Conservation (phyloP, 1,140 invertebrate genomes). For the Pogonomyrmex californicus region DNA sequence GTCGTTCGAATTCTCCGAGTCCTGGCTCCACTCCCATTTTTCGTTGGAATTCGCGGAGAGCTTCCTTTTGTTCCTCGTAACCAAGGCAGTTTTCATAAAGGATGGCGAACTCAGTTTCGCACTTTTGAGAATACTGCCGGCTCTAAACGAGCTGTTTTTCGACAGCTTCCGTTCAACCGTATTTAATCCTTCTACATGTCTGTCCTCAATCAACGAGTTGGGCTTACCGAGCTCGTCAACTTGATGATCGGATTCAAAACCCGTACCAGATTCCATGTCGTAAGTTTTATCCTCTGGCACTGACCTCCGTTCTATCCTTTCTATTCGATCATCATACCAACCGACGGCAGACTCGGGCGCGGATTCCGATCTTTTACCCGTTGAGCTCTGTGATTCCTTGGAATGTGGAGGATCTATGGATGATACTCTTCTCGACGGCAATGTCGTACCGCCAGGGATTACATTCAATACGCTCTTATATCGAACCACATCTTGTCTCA, state of each 20-base stretch:
- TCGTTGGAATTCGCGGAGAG: constrained; percentile 84
- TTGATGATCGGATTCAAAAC: constrained; percentile 12
- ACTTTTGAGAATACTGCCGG: constrained; percentile 68
- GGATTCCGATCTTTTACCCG: constrained; percentile 73
- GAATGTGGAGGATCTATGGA: constrained; percentile 75
- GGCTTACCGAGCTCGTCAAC: constrained; percentile 52
- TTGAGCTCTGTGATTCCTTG: constrained; percentile 38
- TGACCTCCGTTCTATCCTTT: constrained; percentile 25
- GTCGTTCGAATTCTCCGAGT: constrained; percentile 72
- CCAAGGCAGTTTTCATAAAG: constrained; percentile 89
- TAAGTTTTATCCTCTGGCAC: neutral
- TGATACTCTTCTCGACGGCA: constrained; percentile 77
- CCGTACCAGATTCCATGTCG: neutral
- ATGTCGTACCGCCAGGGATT: constrained; percentile 58
- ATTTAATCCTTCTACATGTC: neutral
- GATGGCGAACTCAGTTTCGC: constrained; percentile 88
- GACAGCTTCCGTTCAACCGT: neutral
- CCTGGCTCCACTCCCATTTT: constrained; percentile 78
- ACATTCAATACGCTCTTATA: constrained; percentile 58
- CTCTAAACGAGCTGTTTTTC: constrained; percentile 54
- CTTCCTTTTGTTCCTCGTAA: constrained; percentile 85
- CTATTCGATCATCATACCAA: constrained; percentile 65
- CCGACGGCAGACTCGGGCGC: constrained; percentile 71
- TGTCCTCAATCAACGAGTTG: constrained; percentile 31
- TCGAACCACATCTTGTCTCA: constrained; percentile 49